phyloP scores from a whole-genome alignment of 2,113 vertebrate genomes.

The Vidua macroura region DNA sequence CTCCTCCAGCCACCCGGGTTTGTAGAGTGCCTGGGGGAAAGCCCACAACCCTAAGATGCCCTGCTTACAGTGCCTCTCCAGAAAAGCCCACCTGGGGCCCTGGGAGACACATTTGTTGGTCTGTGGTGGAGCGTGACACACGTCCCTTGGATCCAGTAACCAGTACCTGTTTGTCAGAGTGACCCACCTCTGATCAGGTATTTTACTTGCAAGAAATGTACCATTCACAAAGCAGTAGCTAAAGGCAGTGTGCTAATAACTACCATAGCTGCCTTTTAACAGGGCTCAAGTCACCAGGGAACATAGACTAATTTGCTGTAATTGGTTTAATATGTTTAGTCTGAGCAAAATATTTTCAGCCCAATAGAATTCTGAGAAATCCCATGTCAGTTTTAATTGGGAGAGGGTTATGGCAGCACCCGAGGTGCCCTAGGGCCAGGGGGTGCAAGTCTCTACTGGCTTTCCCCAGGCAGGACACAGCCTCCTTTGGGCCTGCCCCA shows the following conservation, averaged over 20 bases:
- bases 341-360: conserved; percentile 32
- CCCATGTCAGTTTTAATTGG: background rate
- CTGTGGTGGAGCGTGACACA: background rate
- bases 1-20: background rate
- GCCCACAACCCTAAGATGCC: background rate
- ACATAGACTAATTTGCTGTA: conserved; percentile 31
- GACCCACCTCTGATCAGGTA: background rate
- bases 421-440: background rate
- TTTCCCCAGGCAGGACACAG: background rate
- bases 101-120: background rate
- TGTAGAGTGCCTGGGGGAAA: background rate
- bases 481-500: background rate
- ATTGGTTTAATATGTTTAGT: conserved; percentile 64
- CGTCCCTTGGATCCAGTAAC: background rate
- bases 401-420: background rate
- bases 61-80: background rate
- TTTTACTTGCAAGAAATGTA: background rate
- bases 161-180: background rate
- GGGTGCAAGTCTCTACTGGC: background rate
- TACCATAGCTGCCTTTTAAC: background rate
- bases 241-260: background rate
- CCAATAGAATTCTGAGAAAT: background rate
- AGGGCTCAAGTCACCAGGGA: background rate
- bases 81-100: background rate
- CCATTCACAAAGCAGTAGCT: background rate